phyloP scores from a whole-genome alignment of 1,140 invertebrate species.

The Phortica variegata region DNA sequence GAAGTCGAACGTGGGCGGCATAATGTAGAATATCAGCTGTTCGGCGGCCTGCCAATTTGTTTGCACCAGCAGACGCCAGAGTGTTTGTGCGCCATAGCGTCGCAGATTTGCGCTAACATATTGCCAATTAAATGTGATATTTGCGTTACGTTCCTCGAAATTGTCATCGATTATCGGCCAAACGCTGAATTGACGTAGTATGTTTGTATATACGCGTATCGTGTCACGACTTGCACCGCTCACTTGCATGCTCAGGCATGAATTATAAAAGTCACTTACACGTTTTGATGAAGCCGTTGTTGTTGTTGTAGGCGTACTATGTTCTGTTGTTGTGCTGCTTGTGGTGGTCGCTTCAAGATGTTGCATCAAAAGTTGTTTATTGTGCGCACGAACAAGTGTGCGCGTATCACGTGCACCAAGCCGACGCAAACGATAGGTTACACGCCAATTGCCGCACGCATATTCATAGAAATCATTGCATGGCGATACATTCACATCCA shows the following conservation, averaged over 20 bases:
- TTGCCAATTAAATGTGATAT: conserved; percentile 26
- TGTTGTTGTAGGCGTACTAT: too few relatives aligned
- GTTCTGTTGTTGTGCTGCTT: too few relatives aligned
- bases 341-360: conserved; percentile 15
- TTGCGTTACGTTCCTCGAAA: background rate
- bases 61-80: conserved; percentile 33
- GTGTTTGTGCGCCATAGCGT: conserved; percentile 28
- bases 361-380: conserved; percentile 30
- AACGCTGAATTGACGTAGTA: conserved; percentile 14
- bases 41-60: conserved; percentile 45
- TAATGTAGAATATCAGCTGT: conserved; percentile 37
- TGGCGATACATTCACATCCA: conserved; percentile 19
- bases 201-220: conserved; percentile 28
- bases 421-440: conserved; percentile 10
- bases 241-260: conserved; percentile 24
- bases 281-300: background rate
- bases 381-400: conserved; percentile 26
- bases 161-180: conserved; percentile 29
- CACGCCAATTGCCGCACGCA: conserved; percentile 47
- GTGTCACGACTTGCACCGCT: conserved; percentile 7
- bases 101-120: conserved; percentile 28
- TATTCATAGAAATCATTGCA: conserved; percentile 41
- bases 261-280: conserved; percentile 25
- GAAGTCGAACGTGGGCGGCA: conserved; percentile 31
- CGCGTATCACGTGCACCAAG: conserved; percentile 35